Conservation (phyloP, 2,888 invertebrate species). For the Coelopa pilipes region DNA sequence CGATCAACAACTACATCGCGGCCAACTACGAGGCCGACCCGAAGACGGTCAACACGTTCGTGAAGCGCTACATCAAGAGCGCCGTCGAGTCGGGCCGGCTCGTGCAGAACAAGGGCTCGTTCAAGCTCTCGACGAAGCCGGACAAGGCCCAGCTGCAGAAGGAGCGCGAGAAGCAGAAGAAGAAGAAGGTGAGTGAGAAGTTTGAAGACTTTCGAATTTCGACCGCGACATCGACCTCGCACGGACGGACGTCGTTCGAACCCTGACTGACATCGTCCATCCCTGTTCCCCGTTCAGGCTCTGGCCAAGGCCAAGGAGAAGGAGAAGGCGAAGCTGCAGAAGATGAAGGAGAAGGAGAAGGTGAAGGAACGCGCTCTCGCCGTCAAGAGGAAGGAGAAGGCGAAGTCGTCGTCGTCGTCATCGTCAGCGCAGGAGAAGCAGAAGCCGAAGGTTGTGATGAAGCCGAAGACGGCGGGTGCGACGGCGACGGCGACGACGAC, state of each 20-base stretch:
- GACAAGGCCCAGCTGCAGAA: neutral
- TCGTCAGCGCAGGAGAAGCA: neutral
- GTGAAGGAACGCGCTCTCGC: neutral
- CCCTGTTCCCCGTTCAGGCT: too few relatives aligned
- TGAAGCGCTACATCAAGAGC: slow-evolving; percentile 71
- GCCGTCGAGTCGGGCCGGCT: slow-evolving; percentile 70
- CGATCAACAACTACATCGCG: slow-evolving; percentile 72
- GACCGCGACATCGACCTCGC: neutral
- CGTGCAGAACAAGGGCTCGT: slow-evolving; percentile 48
- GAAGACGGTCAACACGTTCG: slow-evolving; percentile 71
- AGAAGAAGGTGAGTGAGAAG: neutral
- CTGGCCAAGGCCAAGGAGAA: neutral
- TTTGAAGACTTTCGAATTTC: neutral
- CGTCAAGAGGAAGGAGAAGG: too few relatives aligned
- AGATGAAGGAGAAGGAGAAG: neutral
- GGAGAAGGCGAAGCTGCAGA: slow-evolving; percentile 20
- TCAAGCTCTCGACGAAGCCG: slow-evolving; percentile 41
- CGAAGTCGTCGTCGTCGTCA: neutral
- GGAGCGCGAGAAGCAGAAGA: neutral
- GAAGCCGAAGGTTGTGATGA: slow-evolving; percentile 1
- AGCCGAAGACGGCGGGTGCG: neutral
- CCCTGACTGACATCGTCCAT: too few relatives aligned
- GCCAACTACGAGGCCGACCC: slow-evolving; percentile 71
- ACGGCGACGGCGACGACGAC: neutral
- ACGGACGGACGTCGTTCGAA: too few relatives aligned